Percentiles rank a stretch among this genome's conserved stretches.
These are phyloP conservation scores for Papilio polyxenes DNA, from an alignment of 1,140 invertebrate genomes.

Conservation along the genomic window DNA sequence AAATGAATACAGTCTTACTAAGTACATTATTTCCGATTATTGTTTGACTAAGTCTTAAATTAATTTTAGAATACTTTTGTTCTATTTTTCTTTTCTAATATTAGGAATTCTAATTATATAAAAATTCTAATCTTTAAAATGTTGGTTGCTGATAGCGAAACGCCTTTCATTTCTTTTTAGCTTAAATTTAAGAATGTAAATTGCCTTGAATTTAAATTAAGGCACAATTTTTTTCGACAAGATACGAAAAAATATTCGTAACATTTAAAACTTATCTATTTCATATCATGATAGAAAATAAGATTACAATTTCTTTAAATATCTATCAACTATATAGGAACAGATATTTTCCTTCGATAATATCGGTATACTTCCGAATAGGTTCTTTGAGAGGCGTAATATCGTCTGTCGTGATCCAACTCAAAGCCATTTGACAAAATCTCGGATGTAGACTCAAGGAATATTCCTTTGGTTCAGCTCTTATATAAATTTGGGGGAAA, in stretches of 20 bases:
- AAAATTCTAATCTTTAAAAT: too few species aligned
- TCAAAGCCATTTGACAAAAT: slow-evolving; percentile 20
- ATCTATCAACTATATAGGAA: background rate
- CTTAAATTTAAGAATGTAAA: background rate
- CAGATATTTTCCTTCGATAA: background rate
- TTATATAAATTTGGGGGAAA: background rate
- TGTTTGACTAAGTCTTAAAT: too few species aligned
- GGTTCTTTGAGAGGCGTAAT: slow-evolving; percentile 11
- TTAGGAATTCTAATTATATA: too few species aligned
- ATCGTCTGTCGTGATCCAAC: background rate
- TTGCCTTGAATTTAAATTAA: background rate
- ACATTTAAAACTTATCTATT: background rate
- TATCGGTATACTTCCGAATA: background rate
- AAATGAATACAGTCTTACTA: too few species aligned
- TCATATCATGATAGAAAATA: background rate
- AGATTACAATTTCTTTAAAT: background rate
- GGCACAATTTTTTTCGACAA: background rate
- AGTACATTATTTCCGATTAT: too few species aligned
- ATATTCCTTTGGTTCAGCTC: background rate
- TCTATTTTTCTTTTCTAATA: too few species aligned
- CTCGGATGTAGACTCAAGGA: slow-evolving; percentile 7
- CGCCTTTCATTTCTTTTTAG: background rate
- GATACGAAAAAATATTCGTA: background rate
- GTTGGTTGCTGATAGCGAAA: background rate
- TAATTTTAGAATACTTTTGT: too few species aligned